phyloP scores from a whole-genome alignment of 2,113 vertebrate species.

The Takifugu bimaculatus region DNA sequence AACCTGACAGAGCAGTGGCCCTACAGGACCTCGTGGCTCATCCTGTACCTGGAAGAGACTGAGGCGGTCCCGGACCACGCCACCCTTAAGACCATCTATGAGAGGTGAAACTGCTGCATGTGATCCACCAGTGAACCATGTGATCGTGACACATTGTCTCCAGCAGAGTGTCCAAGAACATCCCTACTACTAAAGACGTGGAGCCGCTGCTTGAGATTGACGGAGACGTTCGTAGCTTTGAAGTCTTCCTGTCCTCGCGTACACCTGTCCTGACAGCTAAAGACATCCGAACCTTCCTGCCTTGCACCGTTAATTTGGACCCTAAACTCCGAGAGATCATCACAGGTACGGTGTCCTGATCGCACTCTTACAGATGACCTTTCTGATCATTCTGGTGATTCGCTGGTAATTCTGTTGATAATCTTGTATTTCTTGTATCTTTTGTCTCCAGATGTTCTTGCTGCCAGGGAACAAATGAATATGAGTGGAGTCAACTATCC shows the following conservation, averaged over 20 bases:
- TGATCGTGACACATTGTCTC: not conserved
- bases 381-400: too few relatives aligned
- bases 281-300: constrained; percentile 92
- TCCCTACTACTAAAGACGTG: constrained; percentile 96
- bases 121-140: not conserved
- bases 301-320: constrained; percentile 96
- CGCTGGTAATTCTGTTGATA: too few relatives aligned
- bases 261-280: constrained; percentile 89
- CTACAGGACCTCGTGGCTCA: constrained; percentile 94
- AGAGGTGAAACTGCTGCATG: constrained; percentile 76
- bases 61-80: constrained; percentile 86
- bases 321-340: constrained; percentile 97
- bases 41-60: constrained; percentile 91
- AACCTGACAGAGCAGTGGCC: constrained; percentile 99
- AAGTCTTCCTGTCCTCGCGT: constrained; percentile 93
- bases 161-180: constrained; percentile 90
- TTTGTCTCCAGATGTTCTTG: constrained; percentile 83
- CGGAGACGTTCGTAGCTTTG: constrained; percentile 90
- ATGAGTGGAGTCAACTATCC: constrained; percentile 87
- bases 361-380: not conserved
- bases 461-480: constrained; percentile 91
- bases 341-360: constrained; percentile 70
- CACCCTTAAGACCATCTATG: constrained; percentile 90
- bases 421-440: not conserved
- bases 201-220: constrained; percentile 98